Percentiles rank a stretch among this genome's conserved stretches.
phyloP scores from a whole-genome alignment of 2,113 vertebrate genomes.

The Polyodon spathula region DNA sequence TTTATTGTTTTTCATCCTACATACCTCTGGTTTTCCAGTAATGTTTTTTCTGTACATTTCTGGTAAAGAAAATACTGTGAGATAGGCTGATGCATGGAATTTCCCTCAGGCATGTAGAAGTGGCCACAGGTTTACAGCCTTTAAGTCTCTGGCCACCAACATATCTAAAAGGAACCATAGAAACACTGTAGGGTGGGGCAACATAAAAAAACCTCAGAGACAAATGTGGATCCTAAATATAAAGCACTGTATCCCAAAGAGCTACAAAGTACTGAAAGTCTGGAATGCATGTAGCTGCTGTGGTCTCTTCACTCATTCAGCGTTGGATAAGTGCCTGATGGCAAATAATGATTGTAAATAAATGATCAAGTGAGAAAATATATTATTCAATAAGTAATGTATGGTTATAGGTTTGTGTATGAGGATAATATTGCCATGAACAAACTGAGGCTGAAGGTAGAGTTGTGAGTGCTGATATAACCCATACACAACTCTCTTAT shows the following conservation, averaged over 20 bases:
- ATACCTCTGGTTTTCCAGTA: slow-evolving; percentile 17
- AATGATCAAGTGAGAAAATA: too few species aligned
- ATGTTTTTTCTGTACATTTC: slow-evolving; percentile 11
- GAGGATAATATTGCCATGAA: too few species aligned
- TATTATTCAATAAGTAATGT: too few species aligned
- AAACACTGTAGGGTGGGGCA: slow-evolving; percentile 18
- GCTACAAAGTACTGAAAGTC: neutral
- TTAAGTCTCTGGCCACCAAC: slow-evolving; percentile 10
- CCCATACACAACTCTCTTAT: too few species aligned
- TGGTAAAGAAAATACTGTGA: slow-evolving; percentile 19
- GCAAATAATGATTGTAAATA: too few species aligned
- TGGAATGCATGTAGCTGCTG: too few species aligned
- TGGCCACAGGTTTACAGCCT: slow-evolving; percentile 14
- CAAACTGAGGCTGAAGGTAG: too few species aligned
- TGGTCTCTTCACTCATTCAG: too few species aligned
- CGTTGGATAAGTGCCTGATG: too few species aligned
- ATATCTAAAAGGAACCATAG: slow-evolving; percentile 23
- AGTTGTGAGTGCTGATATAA: too few species aligned
- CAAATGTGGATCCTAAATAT: slow-evolving; percentile 3
- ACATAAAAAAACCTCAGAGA: neutral
- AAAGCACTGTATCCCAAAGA: neutral
- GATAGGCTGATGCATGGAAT: slow-evolving; percentile 1
- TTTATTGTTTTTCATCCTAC: slow-evolving; percentile 29
- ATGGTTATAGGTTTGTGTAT: too few species aligned
- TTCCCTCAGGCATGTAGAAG: neutral